Base-by-base conservation (phyloP, 2,888 invertebrate species). In the Chrysotoxum bicinctum region DNA sequence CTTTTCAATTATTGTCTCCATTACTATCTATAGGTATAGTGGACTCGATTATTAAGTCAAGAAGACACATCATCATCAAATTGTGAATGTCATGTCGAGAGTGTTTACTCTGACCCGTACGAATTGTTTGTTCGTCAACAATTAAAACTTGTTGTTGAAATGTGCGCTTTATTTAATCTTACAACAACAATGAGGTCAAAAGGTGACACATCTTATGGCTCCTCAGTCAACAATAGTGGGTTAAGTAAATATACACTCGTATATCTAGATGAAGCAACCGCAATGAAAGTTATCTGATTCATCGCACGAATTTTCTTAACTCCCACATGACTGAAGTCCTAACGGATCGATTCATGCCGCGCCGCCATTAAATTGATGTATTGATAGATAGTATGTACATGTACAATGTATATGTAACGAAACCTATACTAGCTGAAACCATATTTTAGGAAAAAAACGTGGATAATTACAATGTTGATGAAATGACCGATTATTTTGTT, bases 91-190 rank as follows among this genome's bases (percentile, higher is more conserved):
- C 79, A 9, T 30, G n/a, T 35, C 32, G 43, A 32, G 32, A 70
- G 75, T 85, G 80, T 85, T 80, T 85, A 80, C 60, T 80, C 30
- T 85, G 84, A 84, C 84, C 84, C 72, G 66, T 62, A 76, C 76
- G 68, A 32, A 62, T 85, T 85, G 80, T 85, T 64, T 85, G 84
- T 76, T 85, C 80, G 76, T 80, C 84, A 85, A 85, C 80, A 85
- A 85, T 80, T 85, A 68, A 85, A 76, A 80, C 80, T 85, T 72
- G 21, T 19, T 85, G 80, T 80, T 72, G 84, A 80, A 80, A 80
- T 76, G 66, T 54, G 76, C 74, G 70, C 60, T 76, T 23, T 45
- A 14, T 45, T 45, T 23, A 19, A 32, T 14, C 30, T 19, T 54
- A 69, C 50, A 43, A 45, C 43, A 30, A 43, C 19, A 56, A 32